Percentiles rank a stretch among this genome's conserved stretches.
phyloP scores from a whole-genome alignment of 1,140 invertebrate genomes.

The Heliothis subflexa region DNA sequence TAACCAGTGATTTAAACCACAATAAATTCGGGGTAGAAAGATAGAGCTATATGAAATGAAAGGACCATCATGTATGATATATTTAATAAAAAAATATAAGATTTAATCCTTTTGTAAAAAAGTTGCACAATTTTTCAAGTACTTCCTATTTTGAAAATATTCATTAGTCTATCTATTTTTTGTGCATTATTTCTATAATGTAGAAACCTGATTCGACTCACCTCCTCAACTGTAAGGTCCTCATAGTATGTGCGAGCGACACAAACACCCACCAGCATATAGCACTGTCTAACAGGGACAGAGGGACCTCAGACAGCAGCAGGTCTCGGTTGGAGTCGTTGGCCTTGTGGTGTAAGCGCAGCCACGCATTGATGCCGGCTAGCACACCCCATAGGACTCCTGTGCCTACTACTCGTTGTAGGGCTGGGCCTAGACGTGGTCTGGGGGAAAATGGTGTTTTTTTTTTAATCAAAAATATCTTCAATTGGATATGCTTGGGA shows the following conservation, averaged over 20 bases:
- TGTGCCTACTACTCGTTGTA: conserved; percentile 94
- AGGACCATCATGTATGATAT: too few species aligned
- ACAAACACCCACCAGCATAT: conserved; percentile 95
- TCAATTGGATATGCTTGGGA: background rate
- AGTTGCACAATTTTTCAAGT: too few species aligned
- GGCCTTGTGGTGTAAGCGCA: conserved; percentile 91
- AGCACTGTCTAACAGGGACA: conserved; percentile 90
- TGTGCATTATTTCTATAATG: too few species aligned
- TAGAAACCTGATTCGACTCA: too few species aligned
- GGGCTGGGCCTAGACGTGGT: conserved; percentile 93
- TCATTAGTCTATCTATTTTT: too few species aligned
- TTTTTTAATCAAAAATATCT: background rate
- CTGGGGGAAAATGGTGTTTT: conserved; percentile 76
- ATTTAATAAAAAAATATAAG: too few species aligned
- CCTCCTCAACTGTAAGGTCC: conserved; percentile 93
- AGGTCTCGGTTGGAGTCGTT: conserved; percentile 89
- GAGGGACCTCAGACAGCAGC: conserved; percentile 91
- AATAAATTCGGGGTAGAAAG: too few species aligned
- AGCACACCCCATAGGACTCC: conserved; percentile 94
- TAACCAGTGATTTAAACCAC: too few species aligned
- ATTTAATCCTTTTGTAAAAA: too few species aligned
- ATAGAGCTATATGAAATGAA: too few species aligned
- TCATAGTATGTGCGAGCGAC: conserved; percentile 95
- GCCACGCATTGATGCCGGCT: conserved; percentile 93
- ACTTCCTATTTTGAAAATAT: too few species aligned